Conservation (phyloP, 2,888 invertebrate species). For the Ceramica pisi region DNA sequence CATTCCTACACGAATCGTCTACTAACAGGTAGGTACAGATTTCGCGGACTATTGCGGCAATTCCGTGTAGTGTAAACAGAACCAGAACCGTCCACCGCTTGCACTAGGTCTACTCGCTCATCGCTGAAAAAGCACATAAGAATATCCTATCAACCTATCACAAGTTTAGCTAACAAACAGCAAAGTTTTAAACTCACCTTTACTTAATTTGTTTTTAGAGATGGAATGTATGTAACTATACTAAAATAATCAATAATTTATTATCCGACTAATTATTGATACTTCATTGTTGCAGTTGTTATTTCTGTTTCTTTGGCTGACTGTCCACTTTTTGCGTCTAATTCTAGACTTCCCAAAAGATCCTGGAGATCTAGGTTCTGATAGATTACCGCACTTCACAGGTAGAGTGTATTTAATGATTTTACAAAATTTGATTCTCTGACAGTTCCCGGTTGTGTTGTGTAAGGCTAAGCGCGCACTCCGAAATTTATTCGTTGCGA, state of each 20-base stretch:
- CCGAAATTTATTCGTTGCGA: too few species aligned
- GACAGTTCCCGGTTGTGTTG: conserved; percentile 6
- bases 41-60: conserved; percentile 29
- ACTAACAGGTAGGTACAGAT: conserved; percentile 43
- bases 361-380: not conserved
- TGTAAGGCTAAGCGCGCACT: too few species aligned
- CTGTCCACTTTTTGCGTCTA: not conserved
- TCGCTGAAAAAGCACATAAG: not conserved
- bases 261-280: not conserved
- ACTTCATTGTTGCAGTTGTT: not conserved
- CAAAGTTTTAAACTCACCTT: conserved; percentile 18
- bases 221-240: conserved; percentile 3
- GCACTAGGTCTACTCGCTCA: not conserved
- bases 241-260: not conserved
- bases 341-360: not conserved
- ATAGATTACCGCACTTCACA: not conserved
- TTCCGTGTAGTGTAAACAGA: conserved; percentile 33
- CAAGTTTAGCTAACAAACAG: not conserved
- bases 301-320: conserved; percentile 61
- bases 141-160: too few species aligned
- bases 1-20: conserved; percentile 32
- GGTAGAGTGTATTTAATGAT: not conserved
- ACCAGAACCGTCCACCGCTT: conserved; percentile 14
- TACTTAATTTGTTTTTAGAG: conserved; percentile 12
- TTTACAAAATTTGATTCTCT: not conserved